Evolutionary conservation across 2,888 invertebrate genomes (phyloP).

Genomic region (Catocala nupta): DNA sequence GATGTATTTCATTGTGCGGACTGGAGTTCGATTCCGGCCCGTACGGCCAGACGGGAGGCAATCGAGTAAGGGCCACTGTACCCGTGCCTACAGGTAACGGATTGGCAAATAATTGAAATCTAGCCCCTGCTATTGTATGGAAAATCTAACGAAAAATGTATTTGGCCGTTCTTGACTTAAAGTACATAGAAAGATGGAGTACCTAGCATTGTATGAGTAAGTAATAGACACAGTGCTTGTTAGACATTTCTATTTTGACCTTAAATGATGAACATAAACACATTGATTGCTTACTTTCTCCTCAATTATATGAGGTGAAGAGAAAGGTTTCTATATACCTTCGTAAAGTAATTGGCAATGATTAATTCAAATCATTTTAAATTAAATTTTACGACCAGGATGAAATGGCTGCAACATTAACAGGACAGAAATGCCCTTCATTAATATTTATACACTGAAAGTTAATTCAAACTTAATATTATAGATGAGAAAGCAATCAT

Average conservation of each 20-base stretch:
- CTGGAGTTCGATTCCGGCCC: constrained; percentile 70
- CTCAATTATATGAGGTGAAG: constrained; percentile 3
- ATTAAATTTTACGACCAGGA: neutral
- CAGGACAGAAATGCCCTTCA: neutral
- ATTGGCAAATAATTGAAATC: constrained; percentile 80
- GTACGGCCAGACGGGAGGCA: constrained; percentile 72
- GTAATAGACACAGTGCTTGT: constrained; percentile 5
- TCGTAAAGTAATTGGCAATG: neutral
- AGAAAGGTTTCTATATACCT: neutral
- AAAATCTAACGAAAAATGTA: constrained; percentile 61
- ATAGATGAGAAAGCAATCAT: too few species aligned
- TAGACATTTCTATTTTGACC: constrained; percentile 7
- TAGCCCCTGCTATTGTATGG: constrained; percentile 63
- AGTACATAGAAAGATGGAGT: constrained; percentile 42
- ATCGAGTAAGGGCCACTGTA: constrained; percentile 67
- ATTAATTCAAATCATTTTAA: neutral
- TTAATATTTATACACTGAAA: neutral
- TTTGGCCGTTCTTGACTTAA: constrained; percentile 40
- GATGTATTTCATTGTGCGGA: constrained; percentile 77
- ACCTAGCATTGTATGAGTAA: constrained; percentile 4
- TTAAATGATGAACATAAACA: constrained; percentile 1
- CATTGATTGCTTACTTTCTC: constrained; percentile 5
- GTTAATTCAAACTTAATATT: too few species aligned
- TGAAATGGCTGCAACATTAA: neutral
- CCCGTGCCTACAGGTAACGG: constrained; percentile 68